These are phyloP conservation scores for Netelia fuscicornis DNA, from an alignment of 2,888 invertebrate species.

Conservation along the genomic window DNA sequence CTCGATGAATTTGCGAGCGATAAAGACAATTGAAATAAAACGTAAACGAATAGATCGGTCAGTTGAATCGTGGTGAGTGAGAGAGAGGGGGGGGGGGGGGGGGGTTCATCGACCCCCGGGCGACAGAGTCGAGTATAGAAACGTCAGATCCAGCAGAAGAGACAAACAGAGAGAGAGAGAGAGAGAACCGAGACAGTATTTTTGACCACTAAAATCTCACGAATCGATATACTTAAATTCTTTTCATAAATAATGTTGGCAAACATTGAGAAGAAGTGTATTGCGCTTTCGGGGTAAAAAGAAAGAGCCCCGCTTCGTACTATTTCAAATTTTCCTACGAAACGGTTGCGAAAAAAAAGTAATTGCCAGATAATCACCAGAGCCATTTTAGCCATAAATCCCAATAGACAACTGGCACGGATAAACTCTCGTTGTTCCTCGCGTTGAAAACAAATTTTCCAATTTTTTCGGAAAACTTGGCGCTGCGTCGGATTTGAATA, in stretches of 20 bases:
- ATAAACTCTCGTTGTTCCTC: conserved; percentile 1
- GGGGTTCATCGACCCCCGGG: conserved; percentile 15
- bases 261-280: background rate
- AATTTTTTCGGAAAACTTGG: background rate
- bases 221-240: conserved; percentile 18
- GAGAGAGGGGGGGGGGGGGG: background rate
- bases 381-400: background rate
- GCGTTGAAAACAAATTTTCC: background rate
- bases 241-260: conserved; percentile 23
- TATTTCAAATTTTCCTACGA: background rate
- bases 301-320: background rate
- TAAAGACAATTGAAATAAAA: background rate
- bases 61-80: background rate
- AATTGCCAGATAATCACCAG: background rate
- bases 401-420: background rate
- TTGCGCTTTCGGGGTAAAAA: too few species aligned
- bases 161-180: background rate
- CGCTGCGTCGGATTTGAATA: background rate
- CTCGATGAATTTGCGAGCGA: background rate
- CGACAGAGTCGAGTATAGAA: background rate
- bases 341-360: background rate
- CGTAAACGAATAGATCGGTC: background rate
- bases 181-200: background rate
- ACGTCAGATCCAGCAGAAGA: background rate
- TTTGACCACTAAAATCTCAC: background rate